Conservation (phyloP, 2,113 vertebrate species). For the Micronycteris hirsuta region DNA sequence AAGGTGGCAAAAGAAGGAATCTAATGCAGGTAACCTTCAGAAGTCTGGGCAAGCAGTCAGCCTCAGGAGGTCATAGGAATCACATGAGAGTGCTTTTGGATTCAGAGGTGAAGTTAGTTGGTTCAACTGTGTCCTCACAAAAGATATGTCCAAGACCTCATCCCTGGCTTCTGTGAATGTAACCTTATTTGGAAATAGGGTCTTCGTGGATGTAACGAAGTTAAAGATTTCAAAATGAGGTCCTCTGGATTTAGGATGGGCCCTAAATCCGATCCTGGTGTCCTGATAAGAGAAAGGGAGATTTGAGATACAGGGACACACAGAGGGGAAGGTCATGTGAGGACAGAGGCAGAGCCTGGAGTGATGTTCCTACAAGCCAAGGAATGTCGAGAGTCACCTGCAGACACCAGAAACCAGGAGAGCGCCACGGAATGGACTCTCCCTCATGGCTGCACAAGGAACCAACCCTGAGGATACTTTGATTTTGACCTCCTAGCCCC, state of each 20-base stretch:
- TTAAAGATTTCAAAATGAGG: background rate
- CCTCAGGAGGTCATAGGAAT: background rate
- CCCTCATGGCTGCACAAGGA: background rate
- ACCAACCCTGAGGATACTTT: background rate
- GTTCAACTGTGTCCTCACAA: background rate
- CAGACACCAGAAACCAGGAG: background rate
- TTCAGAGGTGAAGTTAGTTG: background rate
- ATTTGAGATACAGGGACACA: background rate
- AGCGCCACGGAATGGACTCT: background rate
- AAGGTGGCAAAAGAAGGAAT: background rate
- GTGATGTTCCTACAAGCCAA: background rate
- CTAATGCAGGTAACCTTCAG: background rate
- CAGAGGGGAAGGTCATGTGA: background rate
- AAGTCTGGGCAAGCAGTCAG: background rate
- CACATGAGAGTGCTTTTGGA: background rate
- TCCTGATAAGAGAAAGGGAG: background rate
- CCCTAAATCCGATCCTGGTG: background rate
- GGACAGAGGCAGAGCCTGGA: background rate
- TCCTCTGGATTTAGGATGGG: background rate
- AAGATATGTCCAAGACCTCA: background rate
- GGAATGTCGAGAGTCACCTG: background rate
- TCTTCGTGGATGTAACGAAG: background rate
- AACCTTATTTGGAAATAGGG: background rate
- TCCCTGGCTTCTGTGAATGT: background rate
- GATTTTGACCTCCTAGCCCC: background rate